Percentiles rank a stretch among this genome's conserved stretches.
phyloP scores from a whole-genome alignment of 2,888 invertebrate genomes.

The Neoitamus cyanurus region DNA sequence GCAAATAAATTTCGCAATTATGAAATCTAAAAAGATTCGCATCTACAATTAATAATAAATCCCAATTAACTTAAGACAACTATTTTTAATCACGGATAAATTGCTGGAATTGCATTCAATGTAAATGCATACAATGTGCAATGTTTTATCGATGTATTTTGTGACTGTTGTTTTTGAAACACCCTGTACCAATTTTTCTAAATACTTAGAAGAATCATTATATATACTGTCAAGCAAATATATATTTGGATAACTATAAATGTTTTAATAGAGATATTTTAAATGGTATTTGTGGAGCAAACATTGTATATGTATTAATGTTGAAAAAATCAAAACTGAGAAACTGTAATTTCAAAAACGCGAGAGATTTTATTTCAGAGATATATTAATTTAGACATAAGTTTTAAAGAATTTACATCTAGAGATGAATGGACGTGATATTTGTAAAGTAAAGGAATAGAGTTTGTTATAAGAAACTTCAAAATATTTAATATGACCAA shows the following conservation, averaged over 20 bases:
- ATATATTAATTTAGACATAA: conserved; percentile 27
- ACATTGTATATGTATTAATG: conserved; percentile 36
- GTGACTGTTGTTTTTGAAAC: conserved; percentile 52
- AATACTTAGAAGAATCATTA: conserved; percentile 48
- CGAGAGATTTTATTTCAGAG: conserved; percentile 17
- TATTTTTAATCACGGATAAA: conserved; percentile 21
- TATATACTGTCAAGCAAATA: conserved; percentile 2
- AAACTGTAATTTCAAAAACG: conserved; percentile 66
- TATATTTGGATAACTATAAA: conserved; percentile 15
- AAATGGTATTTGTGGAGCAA: conserved; percentile 1
- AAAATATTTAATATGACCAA: conserved; percentile 35
- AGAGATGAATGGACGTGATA: conserved; percentile 49
- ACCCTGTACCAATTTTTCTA: conserved; percentile 56
- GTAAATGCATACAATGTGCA: background rate
- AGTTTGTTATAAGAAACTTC: conserved; percentile 36
- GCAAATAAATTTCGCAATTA: conserved; percentile 91
- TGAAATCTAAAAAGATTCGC: conserved; percentile 77
- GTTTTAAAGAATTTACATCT: conserved; percentile 45
- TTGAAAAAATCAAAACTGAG: conserved; percentile 59
- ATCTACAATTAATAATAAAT: background rate
- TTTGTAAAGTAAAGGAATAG: conserved; percentile 23
- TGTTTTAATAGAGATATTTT: conserved; percentile 12
- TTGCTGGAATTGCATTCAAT: conserved; percentile 53
- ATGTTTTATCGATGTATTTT: conserved; percentile 52
- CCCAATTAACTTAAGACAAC: background rate